Conservation (phyloP, 1,140 invertebrate genomes). For the Cherax quadricarinatus region DNA sequence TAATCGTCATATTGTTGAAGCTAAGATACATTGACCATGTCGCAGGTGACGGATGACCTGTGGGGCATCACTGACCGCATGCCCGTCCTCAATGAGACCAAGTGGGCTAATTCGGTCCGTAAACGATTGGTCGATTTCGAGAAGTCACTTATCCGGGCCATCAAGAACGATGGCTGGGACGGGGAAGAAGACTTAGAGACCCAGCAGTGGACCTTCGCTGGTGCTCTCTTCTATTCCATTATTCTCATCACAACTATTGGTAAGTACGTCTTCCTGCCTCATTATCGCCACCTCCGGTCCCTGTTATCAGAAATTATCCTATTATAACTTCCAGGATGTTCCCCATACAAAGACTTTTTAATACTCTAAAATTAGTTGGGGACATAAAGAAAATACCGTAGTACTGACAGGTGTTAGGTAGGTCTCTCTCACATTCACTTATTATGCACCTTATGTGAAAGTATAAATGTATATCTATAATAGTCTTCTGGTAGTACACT, state of each 20-base stretch:
- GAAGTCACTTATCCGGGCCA: conserved; percentile 86
- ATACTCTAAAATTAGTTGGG: no score
- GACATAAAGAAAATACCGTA: no score
- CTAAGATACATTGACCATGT: no score
- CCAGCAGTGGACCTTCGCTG: conserved; percentile 92
- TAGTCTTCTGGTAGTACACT: no score
- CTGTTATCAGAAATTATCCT: no score
- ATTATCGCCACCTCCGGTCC: neutral
- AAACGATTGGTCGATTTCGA: conserved; percentile 83
- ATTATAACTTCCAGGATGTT: no score
- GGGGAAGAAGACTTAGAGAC: conserved; percentile 87
- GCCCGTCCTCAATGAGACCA: conserved; percentile 82
- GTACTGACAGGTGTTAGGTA: no score
- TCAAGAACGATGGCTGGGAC: conserved; percentile 94
- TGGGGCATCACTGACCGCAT: conserved; percentile 85
- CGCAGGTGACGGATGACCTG: conserved; percentile 82
- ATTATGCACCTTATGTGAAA: no score
- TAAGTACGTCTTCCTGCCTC: conserved; percentile 77
- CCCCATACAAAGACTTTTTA: no score
- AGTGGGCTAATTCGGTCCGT: conserved; percentile 82
- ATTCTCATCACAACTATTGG: conserved; percentile 98
- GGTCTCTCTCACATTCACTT: no score
- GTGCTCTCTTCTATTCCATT: conserved; percentile 96
- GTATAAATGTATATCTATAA: no score
- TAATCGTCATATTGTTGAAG: no score